Evolutionary conservation across 2,113 vertebrate species (phyloP).

Genomic region (Chaenogobius annularis): DNA sequence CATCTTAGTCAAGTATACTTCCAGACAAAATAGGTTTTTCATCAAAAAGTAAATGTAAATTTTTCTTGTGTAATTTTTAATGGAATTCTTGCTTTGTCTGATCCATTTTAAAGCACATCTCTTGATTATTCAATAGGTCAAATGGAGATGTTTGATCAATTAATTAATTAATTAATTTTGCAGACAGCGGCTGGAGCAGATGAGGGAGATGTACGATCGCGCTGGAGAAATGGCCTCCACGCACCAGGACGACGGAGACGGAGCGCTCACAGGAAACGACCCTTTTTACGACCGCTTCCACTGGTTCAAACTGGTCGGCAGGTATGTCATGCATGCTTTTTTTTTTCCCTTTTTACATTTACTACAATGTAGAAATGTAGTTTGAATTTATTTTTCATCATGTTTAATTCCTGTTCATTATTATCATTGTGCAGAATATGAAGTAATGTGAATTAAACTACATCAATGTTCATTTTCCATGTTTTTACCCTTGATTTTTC

Average conservation of each 20-base stretch:
- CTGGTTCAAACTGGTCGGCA: conserved; percentile 98
- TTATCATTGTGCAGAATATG: background rate
- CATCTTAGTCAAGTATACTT: too few relatives aligned
- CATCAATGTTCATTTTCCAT: background rate
- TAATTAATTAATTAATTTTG: background rate
- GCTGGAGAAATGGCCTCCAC: conserved; percentile 91
- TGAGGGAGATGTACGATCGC: conserved; percentile 98
- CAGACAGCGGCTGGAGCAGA: conserved; percentile 93
- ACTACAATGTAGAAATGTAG: background rate
- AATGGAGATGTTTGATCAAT: too few relatives aligned
- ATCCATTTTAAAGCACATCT: too few relatives aligned
- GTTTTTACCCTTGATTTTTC: background rate
- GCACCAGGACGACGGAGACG: conserved; percentile 83
- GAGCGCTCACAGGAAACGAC: conserved; percentile 87
- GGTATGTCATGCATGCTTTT: conserved; percentile 75
- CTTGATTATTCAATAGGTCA: too few relatives aligned
- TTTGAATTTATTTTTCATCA: background rate
- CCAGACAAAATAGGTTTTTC: too few relatives aligned
- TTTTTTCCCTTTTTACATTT: background rate
- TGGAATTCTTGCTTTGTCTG: too few relatives aligned
- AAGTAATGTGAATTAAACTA: background rate
- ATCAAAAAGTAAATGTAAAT: too few relatives aligned
- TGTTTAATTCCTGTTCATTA: conserved; percentile 18
- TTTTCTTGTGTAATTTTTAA: too few relatives aligned
- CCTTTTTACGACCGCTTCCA: conserved; percentile 98